These are phyloP conservation scores for Cheilosia scutellata DNA, from an alignment of 2,888 invertebrate genomes.

Conservation along the genomic window DNA sequence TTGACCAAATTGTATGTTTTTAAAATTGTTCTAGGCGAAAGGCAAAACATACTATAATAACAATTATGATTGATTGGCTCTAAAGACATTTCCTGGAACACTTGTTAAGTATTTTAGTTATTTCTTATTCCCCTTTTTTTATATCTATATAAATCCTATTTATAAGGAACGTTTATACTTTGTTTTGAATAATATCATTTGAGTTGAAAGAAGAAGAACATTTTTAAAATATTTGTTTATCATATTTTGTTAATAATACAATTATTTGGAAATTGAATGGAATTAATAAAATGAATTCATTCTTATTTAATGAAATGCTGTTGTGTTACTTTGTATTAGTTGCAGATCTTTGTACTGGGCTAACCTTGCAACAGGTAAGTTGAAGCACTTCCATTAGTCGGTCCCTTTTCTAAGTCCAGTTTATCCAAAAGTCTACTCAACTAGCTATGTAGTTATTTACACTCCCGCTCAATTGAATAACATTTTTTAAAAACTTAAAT, in stretches of 20 bases:
- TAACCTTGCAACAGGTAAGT: no score
- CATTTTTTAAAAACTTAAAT: no score
- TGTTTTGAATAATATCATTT: constrained; percentile 16
- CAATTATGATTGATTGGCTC: constrained; percentile 13
- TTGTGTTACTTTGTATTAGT: neutral
- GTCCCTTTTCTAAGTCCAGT: no score
- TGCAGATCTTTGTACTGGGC: no score
- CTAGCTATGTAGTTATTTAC: no score
- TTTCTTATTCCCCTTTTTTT: constrained; percentile 37
- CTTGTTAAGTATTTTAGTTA: constrained; percentile 50
- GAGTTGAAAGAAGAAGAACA: neutral
- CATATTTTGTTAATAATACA: constrained; percentile 26
- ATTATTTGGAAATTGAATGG: constrained; percentile 12
- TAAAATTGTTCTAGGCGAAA: constrained; percentile 5
- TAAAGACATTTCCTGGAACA: constrained; percentile 29
- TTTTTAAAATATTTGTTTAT: constrained; percentile 26
- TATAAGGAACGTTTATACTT: constrained; percentile 37
- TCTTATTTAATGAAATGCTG: constrained; percentile 9
- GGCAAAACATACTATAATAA: neutral
- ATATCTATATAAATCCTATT: constrained; percentile 22
- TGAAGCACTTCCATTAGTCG: no score
- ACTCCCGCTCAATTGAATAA: no score
- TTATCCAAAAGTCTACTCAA: no score
- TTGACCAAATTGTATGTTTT: constrained; percentile 49
- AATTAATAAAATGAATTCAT: constrained; percentile 44